Conservation (phyloP, 2,797 vertebrate genomes). For the Anniella stebbinsi region DNA sequence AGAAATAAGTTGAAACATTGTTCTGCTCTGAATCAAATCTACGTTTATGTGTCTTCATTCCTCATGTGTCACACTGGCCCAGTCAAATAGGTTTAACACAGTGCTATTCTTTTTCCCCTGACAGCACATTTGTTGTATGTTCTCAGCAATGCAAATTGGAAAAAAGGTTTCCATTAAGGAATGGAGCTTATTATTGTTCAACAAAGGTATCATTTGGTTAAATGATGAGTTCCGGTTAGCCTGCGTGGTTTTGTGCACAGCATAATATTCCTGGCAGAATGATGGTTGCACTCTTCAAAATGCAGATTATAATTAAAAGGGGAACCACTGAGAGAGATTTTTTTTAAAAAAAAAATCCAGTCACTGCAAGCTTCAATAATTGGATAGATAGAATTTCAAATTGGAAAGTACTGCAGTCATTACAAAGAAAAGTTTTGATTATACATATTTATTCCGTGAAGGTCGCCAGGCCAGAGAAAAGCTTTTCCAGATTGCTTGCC, state of each 20-base stretch:
- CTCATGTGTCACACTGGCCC: neutral
- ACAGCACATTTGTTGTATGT: neutral
- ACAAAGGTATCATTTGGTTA: conserved; percentile 46
- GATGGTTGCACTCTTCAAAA: conserved; percentile 29
- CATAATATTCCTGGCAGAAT: conserved; percentile 29
- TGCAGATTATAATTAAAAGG: conserved; percentile 58
- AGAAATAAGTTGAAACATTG: neutral
- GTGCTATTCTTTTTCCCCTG: neutral
- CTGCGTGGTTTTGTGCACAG: conserved; percentile 38
- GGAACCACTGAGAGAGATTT: conserved; percentile 16
- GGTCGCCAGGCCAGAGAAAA: neutral
- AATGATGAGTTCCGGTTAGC: conserved; percentile 35
- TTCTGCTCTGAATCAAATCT: neutral
- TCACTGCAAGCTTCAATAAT: conserved; percentile 41
- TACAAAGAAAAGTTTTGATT: conserved; percentile 51
- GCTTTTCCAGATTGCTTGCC: neutral
- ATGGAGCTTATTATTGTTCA: conserved; percentile 43
- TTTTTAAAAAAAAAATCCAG: conserved; percentile 35
- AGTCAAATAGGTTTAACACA: neutral
- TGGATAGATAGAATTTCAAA: conserved; percentile 58
- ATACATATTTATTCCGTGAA: conserved; percentile 37
- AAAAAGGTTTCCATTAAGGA: conserved; percentile 39
- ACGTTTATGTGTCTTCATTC: neutral
- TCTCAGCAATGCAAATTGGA: neutral
- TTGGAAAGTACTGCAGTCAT: conserved; percentile 48